phyloP scores from a whole-genome alignment of 2,113 vertebrate genomes.

The Cyanocitta stelleri region DNA sequence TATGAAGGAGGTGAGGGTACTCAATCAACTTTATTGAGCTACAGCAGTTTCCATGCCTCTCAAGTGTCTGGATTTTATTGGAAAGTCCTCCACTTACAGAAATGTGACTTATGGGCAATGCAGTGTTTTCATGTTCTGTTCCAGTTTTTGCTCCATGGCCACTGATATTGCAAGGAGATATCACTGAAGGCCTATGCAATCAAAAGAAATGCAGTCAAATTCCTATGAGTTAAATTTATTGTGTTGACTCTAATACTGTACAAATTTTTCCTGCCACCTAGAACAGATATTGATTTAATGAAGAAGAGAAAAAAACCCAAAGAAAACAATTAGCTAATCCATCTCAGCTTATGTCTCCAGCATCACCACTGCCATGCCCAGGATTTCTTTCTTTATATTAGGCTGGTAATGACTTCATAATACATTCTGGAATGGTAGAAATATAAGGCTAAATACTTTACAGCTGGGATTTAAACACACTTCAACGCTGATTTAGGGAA shows the following conservation, averaged over 20 bases:
- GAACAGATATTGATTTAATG: neutral
- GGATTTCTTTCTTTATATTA: neutral
- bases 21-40: conserved; percentile 45
- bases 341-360: neutral
- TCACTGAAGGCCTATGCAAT: neutral
- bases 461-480: neutral
- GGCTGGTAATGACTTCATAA: neutral
- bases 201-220: neutral
- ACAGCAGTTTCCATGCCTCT: conserved; percentile 2
- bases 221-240: neutral
- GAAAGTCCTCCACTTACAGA: conserved; percentile 3
- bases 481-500: neutral
- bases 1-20: neutral
- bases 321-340: neutral
- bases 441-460: neutral
- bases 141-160: neutral
- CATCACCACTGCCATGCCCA: neutral
- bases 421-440: neutral
- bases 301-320: neutral
- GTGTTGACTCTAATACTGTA: neutral
- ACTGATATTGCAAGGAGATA: neutral
- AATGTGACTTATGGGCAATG: neutral
- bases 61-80: conserved; percentile 13
- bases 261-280: neutral
- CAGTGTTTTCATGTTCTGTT: neutral